Conservation (phyloP, 1,140 invertebrate species). For the Euschistus heros region DNA sequence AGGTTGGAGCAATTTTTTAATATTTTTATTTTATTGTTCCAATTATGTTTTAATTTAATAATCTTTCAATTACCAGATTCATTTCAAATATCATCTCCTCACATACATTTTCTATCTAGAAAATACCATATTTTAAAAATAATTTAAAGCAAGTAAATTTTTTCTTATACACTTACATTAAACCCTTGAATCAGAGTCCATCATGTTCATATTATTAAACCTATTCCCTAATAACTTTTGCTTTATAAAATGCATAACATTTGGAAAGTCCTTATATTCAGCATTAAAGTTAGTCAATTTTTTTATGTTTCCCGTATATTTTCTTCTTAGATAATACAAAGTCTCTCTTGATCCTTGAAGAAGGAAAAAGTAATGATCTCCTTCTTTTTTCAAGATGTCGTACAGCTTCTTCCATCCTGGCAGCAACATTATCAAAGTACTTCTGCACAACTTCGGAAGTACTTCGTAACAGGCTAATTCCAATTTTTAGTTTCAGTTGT, state of each 20-base stretch:
- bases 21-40: background rate
- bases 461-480: constrained; percentile 39
- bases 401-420: constrained; percentile 36
- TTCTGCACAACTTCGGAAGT: constrained; percentile 41
- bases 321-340: background rate
- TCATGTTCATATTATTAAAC: background rate
- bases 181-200: background rate
- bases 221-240: background rate
- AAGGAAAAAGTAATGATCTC: constrained; percentile 5
- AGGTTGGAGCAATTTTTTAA: background rate
- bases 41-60: background rate
- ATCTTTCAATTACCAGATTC: background rate
- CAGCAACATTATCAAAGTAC: constrained; percentile 41
- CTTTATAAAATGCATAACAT: background rate
- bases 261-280: background rate
- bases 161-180: background rate
- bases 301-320: background rate
- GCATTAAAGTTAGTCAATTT: background rate
- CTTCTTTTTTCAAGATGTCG: constrained; percentile 27
- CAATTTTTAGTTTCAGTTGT: constrained; percentile 41
- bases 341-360: constrained; percentile 8
- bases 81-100: constrained; percentile 12
- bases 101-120: background rate
- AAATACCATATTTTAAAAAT: background rate
- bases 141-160: background rate